Base-by-base conservation (phyloP, 1,140 invertebrate species). In the Myzus persicae region DNA sequence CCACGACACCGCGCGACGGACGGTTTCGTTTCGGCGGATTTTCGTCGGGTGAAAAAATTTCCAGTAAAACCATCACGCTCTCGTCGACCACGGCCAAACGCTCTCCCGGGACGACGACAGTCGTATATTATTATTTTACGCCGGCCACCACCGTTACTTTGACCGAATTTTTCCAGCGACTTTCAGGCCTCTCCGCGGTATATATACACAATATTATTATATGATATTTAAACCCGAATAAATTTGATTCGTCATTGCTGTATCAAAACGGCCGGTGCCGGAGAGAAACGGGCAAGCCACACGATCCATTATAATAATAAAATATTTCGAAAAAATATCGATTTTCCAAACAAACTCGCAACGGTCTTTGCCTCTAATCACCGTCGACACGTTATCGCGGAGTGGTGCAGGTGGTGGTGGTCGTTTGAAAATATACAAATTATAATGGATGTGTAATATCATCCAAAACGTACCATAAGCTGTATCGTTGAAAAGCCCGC, bases 321-420 rank as follows among this genome's bases (percentile, higher is more conserved):
- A 76, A 76, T 76, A 76, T 76, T 76, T 76, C 31, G 59, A 76
- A 76, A 76, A 76, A 76, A 76, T 76, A 76, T 76, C 59, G 59
- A 76, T 76, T 76, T 76, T 14, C 59, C 59, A 18, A 76, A 67
- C 59, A n/a, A 76, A 76, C 59, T n/a, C 59, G 59, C 59, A 76
- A 76, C 59, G 31, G 31, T 76, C n/a, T 76, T 76, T n/a, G 31
- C 31, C 59, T 18, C 31, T 76, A 76, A 76, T 76, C 59, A 14
- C 31, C 59, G 59, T n/a, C 59, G 59, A 76, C 59, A 76, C 59
- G 59, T 76, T 76, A 76, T 76, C 26, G 26, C 59, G 6, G 31
- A 67, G 31, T 18, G 59, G 31, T 76, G 59, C 59, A 76, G 59
- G 59, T 76, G 59, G 59, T n/a, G 14, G 31, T 76, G 31, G 59